Base-by-base conservation (phyloP, 2,797 vertebrate genomes). In the Sebastes alutus region DNA sequence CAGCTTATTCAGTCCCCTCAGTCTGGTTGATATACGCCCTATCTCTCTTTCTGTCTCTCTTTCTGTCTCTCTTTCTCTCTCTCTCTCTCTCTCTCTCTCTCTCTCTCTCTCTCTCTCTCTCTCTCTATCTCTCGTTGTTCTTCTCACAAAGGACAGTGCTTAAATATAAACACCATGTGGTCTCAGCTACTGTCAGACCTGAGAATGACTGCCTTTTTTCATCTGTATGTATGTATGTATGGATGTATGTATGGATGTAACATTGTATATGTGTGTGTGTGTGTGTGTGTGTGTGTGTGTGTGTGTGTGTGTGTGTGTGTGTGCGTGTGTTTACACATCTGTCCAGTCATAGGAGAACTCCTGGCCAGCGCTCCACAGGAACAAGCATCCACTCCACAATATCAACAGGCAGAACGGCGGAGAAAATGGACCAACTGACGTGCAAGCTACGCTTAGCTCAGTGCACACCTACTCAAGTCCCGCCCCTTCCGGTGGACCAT, bases 1-100 rank as follows among this genome's bases (percentile, higher is more conserved):
- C 86, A 88, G 88, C 87, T 73, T 60, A 80, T 91, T 91, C 59
- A 73, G 67, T 81, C 52, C 60, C 54, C 64, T 88, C 82, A 56
- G 74, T 83, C 78, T 88, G 62, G 74, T 64, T 87, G 73, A 83
- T 75, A 67, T 65, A 61, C 25, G 16, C 30, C 82, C 27, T 54
- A 71, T 82, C 80, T 72, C 54, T 71, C 27, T 71, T 61, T 30
- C 5, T 18, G 52, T 78, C 79, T 78, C 35, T 67, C 63, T 77
- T 0, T 58, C 79, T 73, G n/a, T n/a, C n/a, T n/a, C n/a, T n/a
- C n/a, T n/a, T n/a, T n/a, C n/a, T n/a, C n/a, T n/a, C n/a, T n/a
- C n/a, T n/a, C 74, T 64, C 72, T 76, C 62, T 49, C 67, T 71
- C 29, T 65, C 64, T 64, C 81, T 72, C 75, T 82, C 80, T 72